These are phyloP conservation scores for Tryphoninae sp. DNA, from an alignment of 2,888 invertebrate genomes.

Conservation along the genomic window DNA sequence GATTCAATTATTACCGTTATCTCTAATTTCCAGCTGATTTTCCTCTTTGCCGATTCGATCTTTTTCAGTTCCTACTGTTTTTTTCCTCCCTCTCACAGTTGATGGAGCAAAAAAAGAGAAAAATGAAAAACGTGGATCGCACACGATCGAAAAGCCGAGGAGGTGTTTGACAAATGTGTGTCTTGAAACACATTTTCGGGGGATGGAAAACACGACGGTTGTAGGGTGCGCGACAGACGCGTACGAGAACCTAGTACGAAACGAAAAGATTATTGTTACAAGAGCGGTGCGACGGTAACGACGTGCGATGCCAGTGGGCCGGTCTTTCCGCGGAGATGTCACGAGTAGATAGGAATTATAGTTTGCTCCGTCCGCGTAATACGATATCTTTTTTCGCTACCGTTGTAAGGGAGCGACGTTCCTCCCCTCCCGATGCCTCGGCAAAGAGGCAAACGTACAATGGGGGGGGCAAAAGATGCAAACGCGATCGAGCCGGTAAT, in stretches of 20 bases:
- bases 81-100: too few species aligned
- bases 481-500: constrained; percentile 65
- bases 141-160: too few species aligned
- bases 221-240: not conserved
- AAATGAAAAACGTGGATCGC: too few species aligned
- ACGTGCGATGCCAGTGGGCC: too few species aligned
- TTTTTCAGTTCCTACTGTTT: too few species aligned
- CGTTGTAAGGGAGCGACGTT: constrained; percentile 42
- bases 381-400: constrained; percentile 71
- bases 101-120: too few species aligned
- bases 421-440: constrained; percentile 57
- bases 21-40: not conserved
- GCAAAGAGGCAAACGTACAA: constrained; percentile 54
- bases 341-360: constrained; percentile 76
- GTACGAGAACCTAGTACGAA: not conserved
- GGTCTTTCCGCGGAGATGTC: constrained; percentile 71
- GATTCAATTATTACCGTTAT: not conserved
- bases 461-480: constrained; percentile 71
- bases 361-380: constrained; percentile 69
- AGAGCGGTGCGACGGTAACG: not conserved
- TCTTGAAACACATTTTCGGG: too few species aligned
- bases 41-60: not conserved
- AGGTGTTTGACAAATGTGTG: too few species aligned
- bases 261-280: constrained; percentile 44
- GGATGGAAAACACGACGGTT: too few species aligned